Evolutionary conservation across 2,888 invertebrate genomes (phyloP), one percentile per base, ranked within the genome.

Genomic region (Trissonchulus latispiculum): DNA sequence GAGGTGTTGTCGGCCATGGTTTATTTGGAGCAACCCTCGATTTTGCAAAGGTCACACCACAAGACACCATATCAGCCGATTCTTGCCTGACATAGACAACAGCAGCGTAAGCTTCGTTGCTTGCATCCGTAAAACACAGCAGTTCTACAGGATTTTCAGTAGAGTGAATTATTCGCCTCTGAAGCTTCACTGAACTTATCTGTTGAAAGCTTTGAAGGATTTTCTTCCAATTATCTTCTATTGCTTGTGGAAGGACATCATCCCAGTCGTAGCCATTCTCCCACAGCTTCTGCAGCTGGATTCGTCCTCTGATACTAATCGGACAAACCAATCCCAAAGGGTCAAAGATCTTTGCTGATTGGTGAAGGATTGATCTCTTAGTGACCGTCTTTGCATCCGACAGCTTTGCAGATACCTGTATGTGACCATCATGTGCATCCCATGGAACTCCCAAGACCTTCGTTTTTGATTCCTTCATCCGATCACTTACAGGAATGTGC

Each of bases 291-390:
- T 77, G 64, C 8, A 72, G 29, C 36, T 33, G 31, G 23, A 31
- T 59, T 61, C 73, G 77, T 28, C 75, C 77, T 23, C 28, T 29
- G 3, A 77, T 70, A 1, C 73, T 70, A 36, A 76, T 64, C 1
- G 77, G 76, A 31, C 75, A 75, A 0, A 77, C 31, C 28, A 77
- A 74, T 48, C 77, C 77, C 0, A 77, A 35, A 1, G 77, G 77
- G 64, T 77, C 77, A 64, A 73, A 77, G 28, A 77, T n/a, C n/a
- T 36, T 68, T 68, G 69, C 69, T 36, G 36, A 32, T 3, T 33
- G 36, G 33, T 68, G 33, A 32, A 68, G 35, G n/a, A 68, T 68
- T 32, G n/a, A 28, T 23, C 69, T 33, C n/a, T 68, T 68, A n/a
- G 69, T 64, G 28, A 64, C 64, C 29, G 8, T 64, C 28, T 64